Percentiles rank a stretch among this genome's conserved stretches.
phyloP scores from a whole-genome alignment of 2,113 vertebrate genomes.

The Arizona elegans region DNA sequence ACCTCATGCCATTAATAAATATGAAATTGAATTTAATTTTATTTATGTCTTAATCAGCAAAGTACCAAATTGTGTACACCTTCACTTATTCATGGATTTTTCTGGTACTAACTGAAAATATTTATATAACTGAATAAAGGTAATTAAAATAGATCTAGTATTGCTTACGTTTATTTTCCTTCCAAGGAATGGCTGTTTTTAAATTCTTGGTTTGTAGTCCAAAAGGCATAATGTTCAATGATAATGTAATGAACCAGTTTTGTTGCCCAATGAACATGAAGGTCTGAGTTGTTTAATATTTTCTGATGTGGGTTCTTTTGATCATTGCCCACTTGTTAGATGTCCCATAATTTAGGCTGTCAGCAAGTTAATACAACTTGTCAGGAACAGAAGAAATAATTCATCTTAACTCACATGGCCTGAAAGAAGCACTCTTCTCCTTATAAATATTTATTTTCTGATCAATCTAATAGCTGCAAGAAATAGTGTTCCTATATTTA shows the following conservation, averaged over 20 bases:
- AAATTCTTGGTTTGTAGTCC: background rate
- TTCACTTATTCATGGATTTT: background rate
- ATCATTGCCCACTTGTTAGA: background rate
- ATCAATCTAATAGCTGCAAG: background rate
- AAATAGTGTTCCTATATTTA: background rate
- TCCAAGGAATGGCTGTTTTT: background rate
- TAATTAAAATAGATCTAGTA: background rate
- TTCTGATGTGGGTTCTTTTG: constrained; percentile 16
- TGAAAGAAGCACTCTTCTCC: background rate
- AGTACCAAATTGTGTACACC: background rate
- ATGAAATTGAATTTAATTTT: background rate
- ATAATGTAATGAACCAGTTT: background rate
- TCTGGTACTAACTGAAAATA: background rate
- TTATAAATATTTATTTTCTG: constrained; percentile 33
- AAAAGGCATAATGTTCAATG: background rate
- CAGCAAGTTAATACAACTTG: constrained; percentile 18
- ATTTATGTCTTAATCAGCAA: background rate
- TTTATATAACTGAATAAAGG: background rate
- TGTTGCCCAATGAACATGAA: background rate
- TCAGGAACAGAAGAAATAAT: constrained; percentile 16
- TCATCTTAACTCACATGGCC: background rate
- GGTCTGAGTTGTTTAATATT: background rate
- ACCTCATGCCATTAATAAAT: background rate
- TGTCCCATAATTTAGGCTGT: constrained; percentile 1
- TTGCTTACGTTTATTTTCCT: background rate